phyloP scores from a whole-genome alignment of 2,113 vertebrate species.

The Myocastor coypus region DNA sequence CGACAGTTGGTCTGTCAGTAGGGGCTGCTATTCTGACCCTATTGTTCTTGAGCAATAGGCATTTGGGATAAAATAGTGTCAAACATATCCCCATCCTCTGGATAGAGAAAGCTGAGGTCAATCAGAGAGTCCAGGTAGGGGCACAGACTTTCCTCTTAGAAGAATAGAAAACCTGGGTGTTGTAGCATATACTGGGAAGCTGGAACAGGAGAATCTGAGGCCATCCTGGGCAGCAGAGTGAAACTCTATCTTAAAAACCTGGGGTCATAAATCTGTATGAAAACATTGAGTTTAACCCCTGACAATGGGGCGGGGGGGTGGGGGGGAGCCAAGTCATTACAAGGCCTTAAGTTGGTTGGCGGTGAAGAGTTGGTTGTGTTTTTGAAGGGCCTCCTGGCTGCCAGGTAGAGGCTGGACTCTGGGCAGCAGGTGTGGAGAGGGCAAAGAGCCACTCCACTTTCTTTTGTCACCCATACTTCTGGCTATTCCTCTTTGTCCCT shows the following conservation, averaged over 20 bases:
- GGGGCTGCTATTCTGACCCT: too few relatives aligned
- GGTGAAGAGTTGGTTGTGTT: background rate
- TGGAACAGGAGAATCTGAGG: too few relatives aligned
- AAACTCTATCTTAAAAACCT: background rate
- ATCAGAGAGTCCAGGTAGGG: background rate
- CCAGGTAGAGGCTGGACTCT: background rate
- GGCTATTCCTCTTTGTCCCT: background rate
- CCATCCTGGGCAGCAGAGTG: background rate
- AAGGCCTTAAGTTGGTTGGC: background rate
- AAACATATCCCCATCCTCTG: background rate
- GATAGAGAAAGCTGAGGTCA: background rate
- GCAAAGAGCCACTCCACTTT: background rate
- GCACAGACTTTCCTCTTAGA: background rate
- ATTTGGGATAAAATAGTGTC: background rate
- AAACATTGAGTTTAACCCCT: background rate
- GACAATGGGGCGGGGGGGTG: background rate
- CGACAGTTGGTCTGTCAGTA: too few relatives aligned
- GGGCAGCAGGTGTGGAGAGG: background rate
- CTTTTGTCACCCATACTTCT: background rate
- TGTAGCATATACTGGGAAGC: background rate
- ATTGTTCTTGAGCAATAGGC: background rate
- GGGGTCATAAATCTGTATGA: background rate
- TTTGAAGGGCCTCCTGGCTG: background rate
- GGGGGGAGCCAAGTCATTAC: background rate
- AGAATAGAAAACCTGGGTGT: background rate